Evolutionary conservation across 2,888 invertebrate species (phyloP).

Genomic region (Pseudeuparius sepicola): DNA sequence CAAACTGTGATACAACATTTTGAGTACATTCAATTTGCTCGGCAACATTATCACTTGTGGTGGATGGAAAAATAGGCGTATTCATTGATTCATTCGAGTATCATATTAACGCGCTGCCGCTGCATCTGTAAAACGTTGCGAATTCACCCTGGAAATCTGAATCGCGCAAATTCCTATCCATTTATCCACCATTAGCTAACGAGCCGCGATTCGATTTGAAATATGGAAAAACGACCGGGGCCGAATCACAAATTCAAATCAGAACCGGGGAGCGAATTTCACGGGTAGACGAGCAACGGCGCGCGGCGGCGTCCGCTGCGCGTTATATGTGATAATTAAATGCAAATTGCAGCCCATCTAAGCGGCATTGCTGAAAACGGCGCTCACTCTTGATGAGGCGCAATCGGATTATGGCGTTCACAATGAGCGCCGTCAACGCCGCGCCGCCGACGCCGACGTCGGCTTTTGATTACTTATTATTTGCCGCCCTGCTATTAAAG

Average conservation of each 20-base stretch:
- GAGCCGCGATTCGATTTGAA: not conserved
- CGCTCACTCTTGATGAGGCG: slow-evolving; percentile 41
- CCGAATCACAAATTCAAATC: slow-evolving; percentile 35
- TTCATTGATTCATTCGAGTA: no score
- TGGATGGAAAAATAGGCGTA: no score
- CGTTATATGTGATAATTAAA: slow-evolving; percentile 43
- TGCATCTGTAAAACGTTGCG: no score
- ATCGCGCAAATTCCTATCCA: not conserved
- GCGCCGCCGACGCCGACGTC: not conserved
- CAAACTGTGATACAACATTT: no score
- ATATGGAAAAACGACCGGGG: slow-evolving; percentile 3
- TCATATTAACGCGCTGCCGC: no score
- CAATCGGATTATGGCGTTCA: slow-evolving; percentile 39
- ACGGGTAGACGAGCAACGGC: slow-evolving; percentile 34
- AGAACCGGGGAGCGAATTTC: slow-evolving; percentile 34
- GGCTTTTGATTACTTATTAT: no score
- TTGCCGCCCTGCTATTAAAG: no score
- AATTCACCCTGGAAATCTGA: no score
- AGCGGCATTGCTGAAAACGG: slow-evolving; percentile 40
- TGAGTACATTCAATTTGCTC: no score
- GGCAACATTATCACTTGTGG: no score
- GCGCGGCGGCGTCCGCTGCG: slow-evolving; percentile 37
- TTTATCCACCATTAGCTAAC: not conserved
- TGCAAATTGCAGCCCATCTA: slow-evolving; percentile 42
- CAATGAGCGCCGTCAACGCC: slow-evolving; percentile 32